These are phyloP conservation scores for Eudyptes chrysolophus DNA, from an alignment of 2,113 vertebrate species.

Conservation along the genomic window DNA sequence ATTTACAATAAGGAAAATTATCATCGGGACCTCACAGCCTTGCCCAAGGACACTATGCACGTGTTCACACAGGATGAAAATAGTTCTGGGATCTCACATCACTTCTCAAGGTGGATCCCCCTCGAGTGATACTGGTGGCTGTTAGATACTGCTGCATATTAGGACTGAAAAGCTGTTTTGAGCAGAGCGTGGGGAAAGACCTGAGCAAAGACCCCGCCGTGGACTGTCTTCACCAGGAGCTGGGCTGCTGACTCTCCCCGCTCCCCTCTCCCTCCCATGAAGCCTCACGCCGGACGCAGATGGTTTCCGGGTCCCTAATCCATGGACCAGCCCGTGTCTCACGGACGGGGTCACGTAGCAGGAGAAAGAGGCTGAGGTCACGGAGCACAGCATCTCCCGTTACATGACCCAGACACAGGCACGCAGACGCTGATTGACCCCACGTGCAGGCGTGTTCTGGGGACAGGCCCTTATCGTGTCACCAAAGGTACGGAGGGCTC, in stretches of 20 bases:
- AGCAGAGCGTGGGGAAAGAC: background rate
- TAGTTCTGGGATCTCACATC: background rate
- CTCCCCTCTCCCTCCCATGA: background rate
- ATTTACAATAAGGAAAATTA: background rate
- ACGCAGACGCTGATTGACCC: accelerated
- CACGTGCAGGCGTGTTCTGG: accelerated
- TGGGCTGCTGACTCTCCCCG: background rate
- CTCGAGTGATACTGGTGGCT: background rate
- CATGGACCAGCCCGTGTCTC: background rate
- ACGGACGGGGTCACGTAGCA: accelerated
- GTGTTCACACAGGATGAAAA: accelerated
- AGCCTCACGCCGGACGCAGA: accelerated
- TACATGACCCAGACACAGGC: background rate
- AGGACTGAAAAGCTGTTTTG: background rate
- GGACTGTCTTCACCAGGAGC: background rate
- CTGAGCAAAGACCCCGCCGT: background rate
- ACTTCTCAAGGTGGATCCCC: background rate
- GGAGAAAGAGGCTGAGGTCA: background rate
- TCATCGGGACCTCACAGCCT: background rate
- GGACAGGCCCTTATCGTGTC: accelerated
- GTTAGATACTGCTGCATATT: background rate
- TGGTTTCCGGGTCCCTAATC: background rate
- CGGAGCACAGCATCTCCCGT: background rate
- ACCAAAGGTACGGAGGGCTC: background rate
- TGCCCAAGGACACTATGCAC: background rate